Base-by-base conservation (phyloP, 2,888 invertebrate species). In the Chesias legatella region DNA sequence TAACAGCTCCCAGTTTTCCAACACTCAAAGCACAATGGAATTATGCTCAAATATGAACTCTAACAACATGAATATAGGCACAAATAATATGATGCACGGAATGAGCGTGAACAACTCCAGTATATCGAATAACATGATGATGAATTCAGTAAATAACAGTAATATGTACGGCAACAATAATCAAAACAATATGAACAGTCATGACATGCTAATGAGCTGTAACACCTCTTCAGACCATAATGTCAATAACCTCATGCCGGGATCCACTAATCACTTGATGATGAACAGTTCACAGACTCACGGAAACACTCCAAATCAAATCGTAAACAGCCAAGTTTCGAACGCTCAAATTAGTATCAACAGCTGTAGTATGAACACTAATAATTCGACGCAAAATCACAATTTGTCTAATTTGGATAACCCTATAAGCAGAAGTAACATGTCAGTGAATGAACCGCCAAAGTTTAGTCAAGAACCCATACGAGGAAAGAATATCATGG, bases 171-270 rank as follows among this genome's bases (percentile, higher is more conserved):
- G 80, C 17, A 13, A 68, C 10, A 69, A 60, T 36, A 56, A 61
- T 32, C 83, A 80, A 58, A 79, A 65, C 43, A 81, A 73, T 51
- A 65, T 85, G 53, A 50, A 69, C 23, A 71, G 73, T 10, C 86
- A 88, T 51, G 88, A 88, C 17, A 77, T 88, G 65, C 55, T 88
- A 49, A 79, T 88, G 84, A 75, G 73, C 58, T 88, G 88, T 51
- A 80, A 77, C 38, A 86, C 73, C 52, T 51, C 80, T 1, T 53
- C 77, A 10, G 88, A 88, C 11, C 83, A 83, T 38, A 74, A 63
- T 61, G 74, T 83, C 5, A 77, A 72, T 35, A 84, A 74, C 48
- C 63, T 82, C 0, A 77, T 86, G 67, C 47, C 79, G 9, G 67
- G 73, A 21, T 67, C 73, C 40, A 54, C 74, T 25, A 81, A 75